Base-by-base conservation (phyloP, 2,113 vertebrate species). In the Oryzias celebensis region DNA sequence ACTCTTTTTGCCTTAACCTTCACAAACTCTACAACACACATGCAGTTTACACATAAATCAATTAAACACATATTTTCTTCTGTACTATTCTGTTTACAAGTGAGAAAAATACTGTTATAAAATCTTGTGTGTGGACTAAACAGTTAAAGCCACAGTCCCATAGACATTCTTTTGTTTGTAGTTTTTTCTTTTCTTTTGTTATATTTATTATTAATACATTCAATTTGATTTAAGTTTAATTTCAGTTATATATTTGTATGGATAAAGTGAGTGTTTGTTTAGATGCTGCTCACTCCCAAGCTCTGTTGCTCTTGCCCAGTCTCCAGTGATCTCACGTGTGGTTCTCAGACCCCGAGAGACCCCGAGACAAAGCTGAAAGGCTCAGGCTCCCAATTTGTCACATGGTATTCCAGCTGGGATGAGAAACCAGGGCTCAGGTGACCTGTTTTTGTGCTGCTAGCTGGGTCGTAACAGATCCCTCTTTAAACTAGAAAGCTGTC, bases 401-500 rank as follows among this genome's bases (percentile, higher is more conserved):
- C 84, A 68, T 88, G 84, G 75, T 52, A 41, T 77, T 69, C 58
- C 75, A 78, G 66, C 78, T 85, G 77, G 75, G 83, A 82, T 52
- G 58, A 72, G 80, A 68, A 77, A 69, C 54, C 67, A 52, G 44
- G 76, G 83, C 81, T 89, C 90, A 85, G 87, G 87, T 90, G 84
- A 91, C 87, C 63, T 84, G 79, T 88, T 88, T 84, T 83, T 88
- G 81, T 87, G 68, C 62, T 73, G 73, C 77, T 79, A 77, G 75
- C 62, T 85, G 66, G 71, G 68, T 73, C 71, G 80, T 86, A 87
- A 88, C 72, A 58, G 83, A 90, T 89, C 86, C 77, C 68, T 71
- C 62, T 79, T 76, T 81, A 78, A 83, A 77, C 65, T 76, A 80
- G 74, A 75, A 61, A 68, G 66, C 68, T 73, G 58, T 84, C 73